Base-by-base conservation (phyloP, 2,113 vertebrate species). In the Casuarius casuarius region DNA sequence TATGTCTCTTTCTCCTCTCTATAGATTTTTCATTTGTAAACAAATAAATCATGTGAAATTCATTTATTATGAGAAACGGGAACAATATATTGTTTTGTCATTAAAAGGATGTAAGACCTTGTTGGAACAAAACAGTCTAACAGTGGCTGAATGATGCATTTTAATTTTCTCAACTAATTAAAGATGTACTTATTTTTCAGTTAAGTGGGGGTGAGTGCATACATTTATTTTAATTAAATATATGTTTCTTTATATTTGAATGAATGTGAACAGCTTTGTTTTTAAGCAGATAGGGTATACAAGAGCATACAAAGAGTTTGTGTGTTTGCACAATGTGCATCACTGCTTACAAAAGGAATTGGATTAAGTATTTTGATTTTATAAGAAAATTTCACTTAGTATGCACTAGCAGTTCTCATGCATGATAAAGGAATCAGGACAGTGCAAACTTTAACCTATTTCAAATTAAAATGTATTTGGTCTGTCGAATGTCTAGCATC, bases 401-500 rank as follows among this genome's bases (percentile, higher is more conserved):
- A 2, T 31, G 35, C 38, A 19, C 49, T 80, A 80, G 46, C 63
- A 18, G 63, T 77, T 91, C 84, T 77, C 63, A 56, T 52, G 67
- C 8, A 4, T 35, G 92, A 20, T 48, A 72, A 73, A 94, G 54
- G 46, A 54, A 29, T 66, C 38, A 68, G 44, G 84, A 90, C 85
- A 75, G 35, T 87, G 48, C 84, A 72, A 42, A 91, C 87, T 92
- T 87, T 21, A 89, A 46, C 68, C 59, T 8, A 20, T 71, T 82
- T 54, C 10, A 87, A 31, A 49, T 88, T 77, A 33, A 92, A 92
- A 78, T 49, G 19, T 23, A 77, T 95, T 92, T 93, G 35, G 84
- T 92, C 95, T 97, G 95, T 88, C 73, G 40, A 92, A 90, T 68
- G 76, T 97, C 94, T 94, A 29, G 3, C 74, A 87, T 95, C 95